A percentile compares a stretch with the other conserved stretches of the same genome.
phyloP scores from a whole-genome alignment of 64 coral and sea anemone species.

The Dendronephthya gigantea region DNA sequence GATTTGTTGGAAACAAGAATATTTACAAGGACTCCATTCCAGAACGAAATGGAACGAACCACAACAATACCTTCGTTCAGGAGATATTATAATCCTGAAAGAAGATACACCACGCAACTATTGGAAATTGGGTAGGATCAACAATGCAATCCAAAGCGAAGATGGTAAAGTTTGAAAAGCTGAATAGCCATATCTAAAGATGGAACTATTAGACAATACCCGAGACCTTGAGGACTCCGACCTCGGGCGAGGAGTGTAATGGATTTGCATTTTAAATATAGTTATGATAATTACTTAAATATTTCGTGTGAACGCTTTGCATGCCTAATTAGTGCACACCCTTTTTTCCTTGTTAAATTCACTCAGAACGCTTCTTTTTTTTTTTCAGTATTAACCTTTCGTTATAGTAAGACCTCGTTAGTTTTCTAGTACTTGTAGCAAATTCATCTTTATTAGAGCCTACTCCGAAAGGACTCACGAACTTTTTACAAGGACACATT shows the following conservation, averaged over 20 bases:
- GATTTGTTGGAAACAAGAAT: background rate
- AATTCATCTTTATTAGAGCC: no score
- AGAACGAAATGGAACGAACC: background rate
- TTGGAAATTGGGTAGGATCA: background rate
- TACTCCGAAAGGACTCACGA: no score
- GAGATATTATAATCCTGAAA: background rate
- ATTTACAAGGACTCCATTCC: background rate
- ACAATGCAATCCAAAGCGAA: slow-evolving; percentile 4
- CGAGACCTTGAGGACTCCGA: background rate
- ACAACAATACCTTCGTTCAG: background rate
- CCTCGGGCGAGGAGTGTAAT: slow-evolving; percentile 1
- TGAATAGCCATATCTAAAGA: background rate
- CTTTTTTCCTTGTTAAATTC: background rate
- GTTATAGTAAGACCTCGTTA: no score
- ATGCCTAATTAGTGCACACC: background rate
- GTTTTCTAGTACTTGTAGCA: no score
- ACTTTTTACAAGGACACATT: no score
- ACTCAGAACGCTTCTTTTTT: no score
- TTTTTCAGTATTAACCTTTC: no score
- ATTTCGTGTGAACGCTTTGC: background rate
- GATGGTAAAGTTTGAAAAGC: slow-evolving; percentile 22
- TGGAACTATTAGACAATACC: background rate
- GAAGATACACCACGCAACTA: background rate
- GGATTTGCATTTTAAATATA: background rate
- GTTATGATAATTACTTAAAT: background rate